phyloP scores from a whole-genome alignment of 2,888 invertebrate genomes.

The Trilocha varians region DNA sequence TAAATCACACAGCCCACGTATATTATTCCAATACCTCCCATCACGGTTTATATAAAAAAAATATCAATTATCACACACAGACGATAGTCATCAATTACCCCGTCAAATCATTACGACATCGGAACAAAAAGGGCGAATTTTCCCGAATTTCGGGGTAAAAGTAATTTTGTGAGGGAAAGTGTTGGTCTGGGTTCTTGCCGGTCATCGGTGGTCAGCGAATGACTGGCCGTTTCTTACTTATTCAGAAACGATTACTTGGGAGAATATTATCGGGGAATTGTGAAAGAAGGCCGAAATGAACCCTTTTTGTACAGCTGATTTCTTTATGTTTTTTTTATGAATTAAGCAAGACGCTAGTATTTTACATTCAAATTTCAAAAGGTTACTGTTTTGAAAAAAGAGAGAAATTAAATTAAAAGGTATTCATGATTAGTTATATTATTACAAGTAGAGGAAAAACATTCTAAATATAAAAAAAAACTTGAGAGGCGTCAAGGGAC shows the following conservation, averaged over 20 bases:
- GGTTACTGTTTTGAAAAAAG: too few relatives aligned
- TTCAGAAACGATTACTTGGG: not conserved
- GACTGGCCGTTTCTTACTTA: not conserved
- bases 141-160: not conserved
- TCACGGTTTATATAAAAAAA: not conserved
- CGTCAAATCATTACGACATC: not conserved
- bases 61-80: not conserved
- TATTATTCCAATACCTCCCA: not conserved
- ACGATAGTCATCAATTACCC: not conserved
- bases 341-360: too few relatives aligned
- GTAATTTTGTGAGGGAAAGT: not conserved
- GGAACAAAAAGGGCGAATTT: not conserved
- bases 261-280: not conserved
- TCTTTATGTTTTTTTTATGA: not conserved
- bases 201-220: not conserved
- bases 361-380: too few relatives aligned
- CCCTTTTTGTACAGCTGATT: not conserved
- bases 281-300: not conserved
- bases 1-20: too few relatives aligned
- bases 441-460: too few relatives aligned
- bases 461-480: too few relatives aligned
- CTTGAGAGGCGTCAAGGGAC: too few relatives aligned
- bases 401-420: too few relatives aligned
- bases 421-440: too few relatives aligned
- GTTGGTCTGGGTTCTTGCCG: not conserved